Evolutionary conservation across 2,797 vertebrate genomes (phyloP).

Genomic region (Protonibea diacanthus): DNA sequence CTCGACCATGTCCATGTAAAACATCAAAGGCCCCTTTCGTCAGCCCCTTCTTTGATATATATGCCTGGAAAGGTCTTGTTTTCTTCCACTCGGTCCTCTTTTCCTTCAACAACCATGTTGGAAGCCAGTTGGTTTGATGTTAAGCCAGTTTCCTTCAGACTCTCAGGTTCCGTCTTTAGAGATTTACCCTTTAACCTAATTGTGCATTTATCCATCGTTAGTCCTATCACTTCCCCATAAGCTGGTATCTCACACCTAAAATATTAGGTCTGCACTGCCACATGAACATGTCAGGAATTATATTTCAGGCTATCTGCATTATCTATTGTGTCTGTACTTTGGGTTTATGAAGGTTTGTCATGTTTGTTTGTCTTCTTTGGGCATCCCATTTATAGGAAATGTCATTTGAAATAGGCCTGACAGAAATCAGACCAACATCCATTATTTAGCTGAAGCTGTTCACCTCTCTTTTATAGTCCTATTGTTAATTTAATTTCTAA

Average conservation of each 20-base stretch:
- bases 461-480: conserved; percentile 20
- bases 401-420: neutral
- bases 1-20: conserved; percentile 17
- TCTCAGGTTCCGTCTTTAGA: conserved; percentile 6
- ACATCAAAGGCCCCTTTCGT: conserved; percentile 16
- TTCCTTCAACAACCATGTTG: neutral
- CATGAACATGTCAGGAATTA: neutral
- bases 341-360: neutral
- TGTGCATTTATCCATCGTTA: conserved; percentile 5
- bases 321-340: too few species aligned
- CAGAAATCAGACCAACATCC: conserved; percentile 25
- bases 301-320: too few species aligned
- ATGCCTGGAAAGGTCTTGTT: neutral
- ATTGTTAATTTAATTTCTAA: conserved; percentile 36
- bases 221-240: neutral
- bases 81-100: conserved; percentile 1
- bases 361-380: conserved; percentile 5
- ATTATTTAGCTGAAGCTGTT: conserved; percentile 31
- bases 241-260: too few species aligned
- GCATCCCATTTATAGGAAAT: conserved; percentile 7
- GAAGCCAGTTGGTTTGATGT: neutral
- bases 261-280: neutral
- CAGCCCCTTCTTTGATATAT: conserved; percentile 34
- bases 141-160: conserved; percentile 1
- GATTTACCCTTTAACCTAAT: conserved; percentile 4